Percentiles rank a stretch among this genome's conserved stretches.
Evolutionary conservation across 1,140 invertebrate genomes (phyloP).

Genomic region (Drosophila hydei): DNA sequence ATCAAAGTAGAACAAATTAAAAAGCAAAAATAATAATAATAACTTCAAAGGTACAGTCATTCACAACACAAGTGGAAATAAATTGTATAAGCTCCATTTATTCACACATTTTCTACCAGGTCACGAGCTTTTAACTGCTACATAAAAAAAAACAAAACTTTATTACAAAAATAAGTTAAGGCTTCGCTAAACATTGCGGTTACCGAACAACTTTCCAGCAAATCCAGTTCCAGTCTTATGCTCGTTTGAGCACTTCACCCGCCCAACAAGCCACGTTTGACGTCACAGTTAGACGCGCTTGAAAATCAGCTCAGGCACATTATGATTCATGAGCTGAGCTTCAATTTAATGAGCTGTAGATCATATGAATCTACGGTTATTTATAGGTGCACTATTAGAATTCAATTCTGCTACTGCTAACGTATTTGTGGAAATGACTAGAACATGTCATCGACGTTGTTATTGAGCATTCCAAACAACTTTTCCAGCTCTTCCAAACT

Average conservation of each 20-base stretch:
- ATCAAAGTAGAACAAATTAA: slow-evolving; percentile 5
- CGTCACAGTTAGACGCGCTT: slow-evolving; percentile 27
- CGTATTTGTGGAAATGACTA: slow-evolving; percentile 5
- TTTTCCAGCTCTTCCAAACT: neutral
- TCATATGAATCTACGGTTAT: slow-evolving; percentile 27
- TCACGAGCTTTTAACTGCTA: slow-evolving; percentile 40
- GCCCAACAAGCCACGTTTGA: slow-evolving; percentile 14
- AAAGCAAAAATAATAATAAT: slow-evolving; percentile 10
- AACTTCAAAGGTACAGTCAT: slow-evolving; percentile 62
- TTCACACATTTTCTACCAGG: slow-evolving; percentile 53
- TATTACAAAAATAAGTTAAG: slow-evolving; percentile 6
- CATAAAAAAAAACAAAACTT: neutral
- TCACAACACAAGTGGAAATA: slow-evolving; percentile 20
- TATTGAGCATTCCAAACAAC: slow-evolving; percentile 21
- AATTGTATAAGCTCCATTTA: slow-evolving; percentile 43
- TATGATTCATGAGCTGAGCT: slow-evolving; percentile 35
- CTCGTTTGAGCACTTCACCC: neutral
- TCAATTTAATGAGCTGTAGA: slow-evolving; percentile 19
- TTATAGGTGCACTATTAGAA: slow-evolving; percentile 15
- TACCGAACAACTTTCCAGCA: slow-evolving; percentile 31
- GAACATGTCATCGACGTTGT: neutral
- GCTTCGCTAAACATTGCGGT: slow-evolving; percentile 24
- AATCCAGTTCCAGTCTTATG: slow-evolving; percentile 14
- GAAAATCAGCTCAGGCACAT: slow-evolving; percentile 6
- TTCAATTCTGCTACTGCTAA: neutral